Evolutionary conservation across 2,888 invertebrate species (phyloP), one percentile per base, ranked within the genome.

Genomic region (Syritta pipiens): DNA sequence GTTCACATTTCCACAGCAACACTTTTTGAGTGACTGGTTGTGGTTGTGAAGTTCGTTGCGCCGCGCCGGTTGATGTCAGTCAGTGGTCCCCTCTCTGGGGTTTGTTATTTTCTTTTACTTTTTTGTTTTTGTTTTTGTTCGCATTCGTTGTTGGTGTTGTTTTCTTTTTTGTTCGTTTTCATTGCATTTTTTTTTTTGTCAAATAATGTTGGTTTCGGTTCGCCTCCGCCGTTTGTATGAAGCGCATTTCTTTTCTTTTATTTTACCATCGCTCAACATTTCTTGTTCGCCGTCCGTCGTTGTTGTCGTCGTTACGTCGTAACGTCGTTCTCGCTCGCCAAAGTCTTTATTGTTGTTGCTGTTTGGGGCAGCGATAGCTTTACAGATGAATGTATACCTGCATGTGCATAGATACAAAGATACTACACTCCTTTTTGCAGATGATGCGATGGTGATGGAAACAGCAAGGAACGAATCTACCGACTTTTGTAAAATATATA

Each of bases 21-120:
- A 68, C 79, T 74, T 6, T 44, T 12, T n/a, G 49, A 48, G 49
- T 60, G 65, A 26, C 40, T 62, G 62, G 72, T 72, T 68, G 79
- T 37, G 62, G 79, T 79, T 79, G 79, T 46, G 79, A 79, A 74
- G 67, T 79, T 79, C 79, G 72, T 79, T 79, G 79, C 60, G 74
- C 53, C 37, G 53, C 14, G 37, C 68, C 71, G 55, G 60, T 68
- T 71, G 71, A 67, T 68, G 72, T 55, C 48, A 62, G 72, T 55
- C 67, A 59, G 59, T 40, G 24, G 40, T 35, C 32, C 62, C 67
- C 57, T 42, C 65, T 57, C 49, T 51, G 42, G 42, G 42, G 62
- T 68, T 49, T 68, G 55, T 68, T 72, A 42, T 65, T 55, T 77
- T 65, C 55, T 67, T 74, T 72, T 68, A 20, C 57, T 51, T 74